Evolutionary conservation across 2,113 vertebrate species (phyloP).

Genomic region (Actenoides lindsayi): DNA sequence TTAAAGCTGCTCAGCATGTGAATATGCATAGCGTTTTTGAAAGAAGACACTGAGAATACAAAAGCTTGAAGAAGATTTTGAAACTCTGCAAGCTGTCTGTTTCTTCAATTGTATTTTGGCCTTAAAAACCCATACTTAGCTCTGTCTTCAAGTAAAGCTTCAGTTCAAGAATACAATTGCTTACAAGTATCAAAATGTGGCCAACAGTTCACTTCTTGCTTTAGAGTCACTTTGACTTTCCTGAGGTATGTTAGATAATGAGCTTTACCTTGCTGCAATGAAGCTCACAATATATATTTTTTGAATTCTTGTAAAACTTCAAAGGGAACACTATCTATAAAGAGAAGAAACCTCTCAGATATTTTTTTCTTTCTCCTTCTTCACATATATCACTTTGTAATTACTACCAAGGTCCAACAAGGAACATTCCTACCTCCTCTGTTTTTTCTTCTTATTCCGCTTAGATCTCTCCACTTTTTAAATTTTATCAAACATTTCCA

Average conservation of each 20-base stretch:
- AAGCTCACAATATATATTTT: neutral
- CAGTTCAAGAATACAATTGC: neutral
- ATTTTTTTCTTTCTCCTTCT: neutral
- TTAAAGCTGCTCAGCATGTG: neutral
- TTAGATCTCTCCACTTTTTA: neutral
- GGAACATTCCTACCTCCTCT: neutral
- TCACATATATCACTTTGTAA: neutral
- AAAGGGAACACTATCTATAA: neutral
- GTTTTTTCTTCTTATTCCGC: neutral
- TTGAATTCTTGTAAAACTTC: neutral
- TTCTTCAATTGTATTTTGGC: neutral
- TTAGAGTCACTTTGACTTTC: neutral
- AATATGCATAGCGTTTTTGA: neutral
- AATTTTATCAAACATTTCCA: neutral
- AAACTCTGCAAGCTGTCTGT: neutral
- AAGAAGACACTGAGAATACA: neutral
- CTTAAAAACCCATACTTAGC: neutral
- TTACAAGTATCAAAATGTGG: neutral
- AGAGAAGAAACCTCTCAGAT: neutral
- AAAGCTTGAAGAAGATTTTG: neutral
- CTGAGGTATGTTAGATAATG: neutral
- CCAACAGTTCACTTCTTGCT: neutral
- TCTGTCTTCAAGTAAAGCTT: neutral
- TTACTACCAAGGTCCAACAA: neutral
- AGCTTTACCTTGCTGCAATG: neutral